Evolutionary conservation across 1,140 invertebrate species (phyloP).

Genomic region (Bombus turneri): DNA sequence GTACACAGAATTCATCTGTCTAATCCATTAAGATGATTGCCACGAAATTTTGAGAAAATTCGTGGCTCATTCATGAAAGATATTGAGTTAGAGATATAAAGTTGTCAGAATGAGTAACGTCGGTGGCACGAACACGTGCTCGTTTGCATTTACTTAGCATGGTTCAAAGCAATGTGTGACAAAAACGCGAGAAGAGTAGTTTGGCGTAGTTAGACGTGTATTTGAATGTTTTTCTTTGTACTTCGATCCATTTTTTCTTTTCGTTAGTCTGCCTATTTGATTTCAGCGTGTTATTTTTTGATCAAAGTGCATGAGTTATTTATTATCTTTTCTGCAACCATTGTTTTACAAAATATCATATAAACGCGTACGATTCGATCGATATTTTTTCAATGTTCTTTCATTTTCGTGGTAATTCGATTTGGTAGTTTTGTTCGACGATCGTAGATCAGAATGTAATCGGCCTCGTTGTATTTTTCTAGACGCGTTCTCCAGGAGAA

Average conservation of each 20-base stretch:
- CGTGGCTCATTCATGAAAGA: background rate
- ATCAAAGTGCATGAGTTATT: background rate
- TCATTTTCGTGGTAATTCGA: background rate
- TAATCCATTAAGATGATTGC: background rate
- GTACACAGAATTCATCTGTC: background rate
- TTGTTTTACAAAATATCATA: background rate
- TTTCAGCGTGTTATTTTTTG: background rate
- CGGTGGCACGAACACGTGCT: conserved; percentile 46
- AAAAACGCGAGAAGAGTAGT: conserved; percentile 14
- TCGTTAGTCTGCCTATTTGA: background rate
- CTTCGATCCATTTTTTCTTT: background rate
- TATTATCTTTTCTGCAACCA: background rate
- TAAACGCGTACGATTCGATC: background rate
- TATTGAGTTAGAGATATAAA: background rate
- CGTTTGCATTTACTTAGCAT: conserved; percentile 56
- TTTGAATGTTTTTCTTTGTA: conserved; percentile 9
- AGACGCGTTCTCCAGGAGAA: conserved; percentile 87
- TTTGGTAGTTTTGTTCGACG: background rate
- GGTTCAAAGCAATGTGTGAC: conserved; percentile 22
- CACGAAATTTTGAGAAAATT: background rate
- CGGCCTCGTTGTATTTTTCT: conserved; percentile 73
- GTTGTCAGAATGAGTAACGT: conserved; percentile 58
- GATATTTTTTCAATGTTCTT: background rate
- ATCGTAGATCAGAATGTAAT: background rate
- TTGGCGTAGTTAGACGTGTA: conserved; percentile 44